Base-by-base conservation (phyloP, 2,113 vertebrate species). In the Coregonus clupeaformis region DNA sequence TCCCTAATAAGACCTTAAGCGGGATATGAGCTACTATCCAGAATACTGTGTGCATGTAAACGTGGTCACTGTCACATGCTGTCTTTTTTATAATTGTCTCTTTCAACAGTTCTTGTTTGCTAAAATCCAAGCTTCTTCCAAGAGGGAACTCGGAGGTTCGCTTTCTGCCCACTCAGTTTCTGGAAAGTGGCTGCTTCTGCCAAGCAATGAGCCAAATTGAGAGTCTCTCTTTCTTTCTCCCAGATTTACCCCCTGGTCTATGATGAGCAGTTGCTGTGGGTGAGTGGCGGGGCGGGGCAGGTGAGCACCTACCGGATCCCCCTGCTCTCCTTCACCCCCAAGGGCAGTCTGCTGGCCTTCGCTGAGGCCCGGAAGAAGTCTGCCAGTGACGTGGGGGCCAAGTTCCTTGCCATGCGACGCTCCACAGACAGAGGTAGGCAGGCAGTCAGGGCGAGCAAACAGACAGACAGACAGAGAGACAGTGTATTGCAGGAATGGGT, bases 251-350 rank as follows among this genome's bases (percentile, higher is more conserved):
- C 96, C 0, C 71, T 95, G 77, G 68, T 97, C 79, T 91, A 90
- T 18, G 91, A 95, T 66, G 96, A 98, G 87, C 94, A 96, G 86
- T 74, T 96, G 82, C 88, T 98, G 71, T 98, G 96, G 96, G 91
- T 96, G 69, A 93, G 93, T 2, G 93, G 93, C 0, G 76, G 45
- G 2, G 85, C 89, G 36, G 96, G 95, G 3, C 12, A 90, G 1
- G 95, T 97, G 70, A 87, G 91, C 84, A 94, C 94, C 3, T 98
- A 87, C 85, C 90, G 96, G 73, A 88, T 98, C 71, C 96, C 96
- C 0, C 83, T 98, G 60, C 87, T 97, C 77, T 89, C 94, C 3
- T 92, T 89, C 78, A 97, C 96, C 0, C 78, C 92, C 1, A 82
- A 60, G 24, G 96, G 96, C 32, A 95, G 91, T 73, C 93, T 98